Evolutionary conservation across 2,113 vertebrate species (phyloP).

Genomic region (Xenotilapia leptura): DNA sequence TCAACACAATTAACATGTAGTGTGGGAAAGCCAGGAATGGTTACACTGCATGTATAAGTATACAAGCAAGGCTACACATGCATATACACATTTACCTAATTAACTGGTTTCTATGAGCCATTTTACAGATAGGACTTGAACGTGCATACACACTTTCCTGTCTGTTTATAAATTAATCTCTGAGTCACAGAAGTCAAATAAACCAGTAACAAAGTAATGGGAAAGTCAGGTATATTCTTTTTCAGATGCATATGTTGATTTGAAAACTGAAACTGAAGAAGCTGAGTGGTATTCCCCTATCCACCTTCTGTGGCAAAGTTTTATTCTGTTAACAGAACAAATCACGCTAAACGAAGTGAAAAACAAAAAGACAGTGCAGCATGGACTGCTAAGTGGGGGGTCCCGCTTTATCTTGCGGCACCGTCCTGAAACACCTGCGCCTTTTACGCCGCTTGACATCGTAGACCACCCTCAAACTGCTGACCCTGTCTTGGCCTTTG

Average conservation of each 20-base stretch:
- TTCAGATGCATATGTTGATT: not conserved
- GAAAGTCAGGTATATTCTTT: not conserved
- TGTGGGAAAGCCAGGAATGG: not conserved
- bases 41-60: not conserved
- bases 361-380: not conserved
- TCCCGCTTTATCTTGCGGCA: constrained; percentile 18
- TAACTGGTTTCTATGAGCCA: not conserved
- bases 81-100: not conserved
- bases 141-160: not conserved
- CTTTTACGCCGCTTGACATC: not conserved
- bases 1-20: not conserved
- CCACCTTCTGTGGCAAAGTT: not conserved
- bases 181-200: not conserved
- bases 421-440: not conserved
- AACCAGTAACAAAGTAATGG: not conserved
- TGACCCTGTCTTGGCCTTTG: constrained; percentile 58
- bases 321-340: not conserved
- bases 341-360: not conserved
- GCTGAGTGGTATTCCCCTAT: not conserved
- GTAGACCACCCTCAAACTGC: constrained; percentile 47
- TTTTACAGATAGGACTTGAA: not conserved
- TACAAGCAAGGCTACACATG: not conserved
- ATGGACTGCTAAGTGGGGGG: constrained; percentile 11
- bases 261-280: not conserved
- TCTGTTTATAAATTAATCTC: not conserved